A percentile compares a stretch with the other conserved stretches of the same genome.
phyloP scores from a whole-genome alignment of 2,888 invertebrate species.

The Hypolimnas misippus region DNA sequence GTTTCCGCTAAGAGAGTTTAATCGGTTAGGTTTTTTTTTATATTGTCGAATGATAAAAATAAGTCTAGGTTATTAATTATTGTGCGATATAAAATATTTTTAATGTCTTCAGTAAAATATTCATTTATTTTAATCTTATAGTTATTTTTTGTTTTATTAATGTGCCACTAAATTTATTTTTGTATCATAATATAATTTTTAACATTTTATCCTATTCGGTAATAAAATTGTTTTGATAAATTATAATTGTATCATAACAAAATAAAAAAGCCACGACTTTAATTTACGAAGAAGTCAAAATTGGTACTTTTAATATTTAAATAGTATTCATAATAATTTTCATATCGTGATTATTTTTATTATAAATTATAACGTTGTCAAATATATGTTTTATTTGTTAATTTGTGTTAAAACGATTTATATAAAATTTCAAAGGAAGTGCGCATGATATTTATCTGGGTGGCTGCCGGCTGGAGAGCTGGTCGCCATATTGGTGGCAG shows the following conservation, averaged over 20 bases:
- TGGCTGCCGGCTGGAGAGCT: slow-evolving; percentile 79
- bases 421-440: slow-evolving; percentile 60
- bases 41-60: neutral
- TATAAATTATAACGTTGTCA: slow-evolving; percentile 27
- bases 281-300: slow-evolving; percentile 17
- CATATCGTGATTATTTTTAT: neutral
- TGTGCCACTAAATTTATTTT: neutral
- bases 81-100: neutral
- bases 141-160: neutral
- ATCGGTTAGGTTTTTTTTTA: slow-evolving; percentile 12
- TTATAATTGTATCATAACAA: neutral
- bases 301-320: slow-evolving; percentile 22
- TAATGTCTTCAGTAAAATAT: neutral
- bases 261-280: slow-evolving; percentile 1
- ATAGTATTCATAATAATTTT: neutral
- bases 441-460: slow-evolving; percentile 69
- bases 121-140: neutral
- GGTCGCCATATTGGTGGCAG: slow-evolving; percentile 90
- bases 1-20: neutral
- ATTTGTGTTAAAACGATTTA: slow-evolving; percentile 8
- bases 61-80: neutral
- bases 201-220: no score
- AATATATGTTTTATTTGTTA: slow-evolving; percentile 26
- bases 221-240: no score
- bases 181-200: neutral